A percentile compares a stretch with the other conserved stretches of the same genome.
Evolutionary conservation across 2,113 vertebrate genomes (phyloP).

Genomic region (Alouatta palliata): DNA sequence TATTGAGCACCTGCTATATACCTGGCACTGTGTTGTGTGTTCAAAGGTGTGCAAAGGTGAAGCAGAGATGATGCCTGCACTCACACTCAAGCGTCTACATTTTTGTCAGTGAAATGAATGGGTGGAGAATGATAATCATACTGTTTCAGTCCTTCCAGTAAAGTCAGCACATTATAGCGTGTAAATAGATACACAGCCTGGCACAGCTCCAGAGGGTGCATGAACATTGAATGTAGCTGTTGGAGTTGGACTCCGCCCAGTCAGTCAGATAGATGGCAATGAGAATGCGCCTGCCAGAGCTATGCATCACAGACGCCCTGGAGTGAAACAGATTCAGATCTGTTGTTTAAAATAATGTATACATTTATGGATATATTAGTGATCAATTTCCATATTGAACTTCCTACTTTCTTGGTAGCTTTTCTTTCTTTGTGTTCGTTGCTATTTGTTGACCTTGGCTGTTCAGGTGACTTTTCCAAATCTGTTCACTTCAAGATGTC

Average conservation of each 20-base stretch:
- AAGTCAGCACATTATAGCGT: not conserved
- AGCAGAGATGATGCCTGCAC: not conserved
- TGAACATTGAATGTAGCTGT: accelerated
- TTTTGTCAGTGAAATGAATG: not conserved
- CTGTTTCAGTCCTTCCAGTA: not conserved
- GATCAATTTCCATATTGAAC: not conserved
- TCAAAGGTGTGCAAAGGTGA: not conserved
- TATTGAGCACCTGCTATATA: not conserved
- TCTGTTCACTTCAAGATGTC: not conserved
- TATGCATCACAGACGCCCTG: accelerated
- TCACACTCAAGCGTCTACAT: too few species aligned
- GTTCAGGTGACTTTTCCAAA: not conserved
- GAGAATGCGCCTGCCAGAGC: accelerated
- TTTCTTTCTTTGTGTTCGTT: not conserved
- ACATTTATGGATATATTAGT: not conserved
- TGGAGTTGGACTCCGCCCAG: too few species aligned
- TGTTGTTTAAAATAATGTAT: not conserved
- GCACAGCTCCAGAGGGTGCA: not conserved
- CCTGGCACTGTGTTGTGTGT: not conserved
- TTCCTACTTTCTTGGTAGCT: not conserved
- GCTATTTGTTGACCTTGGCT: not conserved
- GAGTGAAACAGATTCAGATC: not conserved
- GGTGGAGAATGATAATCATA: too few species aligned
- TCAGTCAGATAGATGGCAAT: not conserved
- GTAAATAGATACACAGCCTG: not conserved